These are phyloP conservation scores for Bombus impatiens DNA, from an alignment of 1,140 invertebrate genomes.

Conservation along the genomic window DNA sequence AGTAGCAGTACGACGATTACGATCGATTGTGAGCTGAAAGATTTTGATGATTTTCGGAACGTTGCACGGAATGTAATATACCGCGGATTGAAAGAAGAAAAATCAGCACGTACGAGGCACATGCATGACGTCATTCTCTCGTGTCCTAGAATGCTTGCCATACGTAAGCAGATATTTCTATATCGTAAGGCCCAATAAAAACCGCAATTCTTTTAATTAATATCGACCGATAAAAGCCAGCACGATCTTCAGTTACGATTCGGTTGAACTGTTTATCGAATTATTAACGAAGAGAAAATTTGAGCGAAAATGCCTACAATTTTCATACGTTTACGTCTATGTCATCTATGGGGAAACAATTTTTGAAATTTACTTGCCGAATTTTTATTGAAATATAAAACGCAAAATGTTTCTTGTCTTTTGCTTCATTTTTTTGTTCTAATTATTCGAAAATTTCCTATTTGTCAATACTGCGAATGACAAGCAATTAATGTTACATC, in stretches of 20 bases:
- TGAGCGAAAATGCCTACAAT: neutral
- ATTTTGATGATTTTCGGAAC: slow-evolving; percentile 32
- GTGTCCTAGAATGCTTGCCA: slow-evolving; percentile 53
- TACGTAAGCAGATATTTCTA: slow-evolving; percentile 57
- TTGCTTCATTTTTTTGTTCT: neutral
- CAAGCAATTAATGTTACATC: neutral
- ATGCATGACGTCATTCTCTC: slow-evolving; percentile 51
- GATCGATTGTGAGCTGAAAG: slow-evolving; percentile 3
- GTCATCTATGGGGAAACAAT: neutral
- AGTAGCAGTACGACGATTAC: neutral
- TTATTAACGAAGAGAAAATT: slow-evolving; percentile 2
- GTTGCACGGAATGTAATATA: slow-evolving; percentile 33
- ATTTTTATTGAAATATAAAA: neutral
- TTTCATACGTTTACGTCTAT: neutral
- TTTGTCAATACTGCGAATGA: neutral
- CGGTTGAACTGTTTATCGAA: neutral
- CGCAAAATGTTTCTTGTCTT: neutral
- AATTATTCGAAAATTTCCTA: too few relatives aligned
- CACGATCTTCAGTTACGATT: neutral
- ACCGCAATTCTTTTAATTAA: slow-evolving; percentile 39
- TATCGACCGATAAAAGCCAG: neutral
- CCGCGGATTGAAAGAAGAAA: slow-evolving; percentile 47
- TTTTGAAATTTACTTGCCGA: neutral
- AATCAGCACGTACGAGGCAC: slow-evolving; percentile 53
- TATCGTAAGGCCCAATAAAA: slow-evolving; percentile 48